Base-by-base conservation (phyloP, 2,797 vertebrate species). In the Acrossocheilus fasciatus region DNA sequence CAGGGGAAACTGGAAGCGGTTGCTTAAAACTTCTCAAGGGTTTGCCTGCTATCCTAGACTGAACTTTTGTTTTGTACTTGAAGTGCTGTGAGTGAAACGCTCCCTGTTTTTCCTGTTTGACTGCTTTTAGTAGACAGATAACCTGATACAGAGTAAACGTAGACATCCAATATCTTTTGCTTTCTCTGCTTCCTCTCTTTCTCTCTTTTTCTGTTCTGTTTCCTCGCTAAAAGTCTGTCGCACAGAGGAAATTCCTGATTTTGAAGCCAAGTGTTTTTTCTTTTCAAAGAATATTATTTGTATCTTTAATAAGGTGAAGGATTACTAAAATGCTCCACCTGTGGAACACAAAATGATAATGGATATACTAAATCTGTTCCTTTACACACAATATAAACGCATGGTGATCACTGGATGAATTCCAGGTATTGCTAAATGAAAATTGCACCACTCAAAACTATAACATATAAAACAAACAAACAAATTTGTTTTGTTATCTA, bases 1-100 rank as follows among this genome's bases (percentile, higher is more conserved):
- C 30, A 82, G 57, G 83, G 89, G 82, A 84, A 86, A 84, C 86
- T 41, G 80, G 84, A 85, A 85, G 86, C 54, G 36, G 74, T 50
- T 80, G 80, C 81, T 59, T 74, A 84, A 86, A 86, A 81, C 79
- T 76, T 87, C 75, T 54, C 66, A 79, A 82, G 80, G 34, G 43
- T 77, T 83, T 17, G 41, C 41, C 43, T 69, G 34, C 50, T 79
- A 43, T 86, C 72, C 81, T 17, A 81, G 76, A 68, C 83, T 73
- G n/a, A 64, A 78, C 43, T 76, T 87, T 82, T 87, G 83, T 76
- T 62, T 34, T 50, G 76, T 26, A n/a, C 75, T 79, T 72, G 26
- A 86, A 70, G 83, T 88, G 72, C 83, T 68, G 39, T 80, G 45
- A 18, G 34, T 52, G 70, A 64, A 85, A 80, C 9, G 20, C 50